Percentiles rank a stretch among this genome's conserved stretches.
These are phyloP conservation scores for Castor canadensis DNA, from an alignment of 2,113 vertebrate genomes.

Conservation along the genomic window DNA sequence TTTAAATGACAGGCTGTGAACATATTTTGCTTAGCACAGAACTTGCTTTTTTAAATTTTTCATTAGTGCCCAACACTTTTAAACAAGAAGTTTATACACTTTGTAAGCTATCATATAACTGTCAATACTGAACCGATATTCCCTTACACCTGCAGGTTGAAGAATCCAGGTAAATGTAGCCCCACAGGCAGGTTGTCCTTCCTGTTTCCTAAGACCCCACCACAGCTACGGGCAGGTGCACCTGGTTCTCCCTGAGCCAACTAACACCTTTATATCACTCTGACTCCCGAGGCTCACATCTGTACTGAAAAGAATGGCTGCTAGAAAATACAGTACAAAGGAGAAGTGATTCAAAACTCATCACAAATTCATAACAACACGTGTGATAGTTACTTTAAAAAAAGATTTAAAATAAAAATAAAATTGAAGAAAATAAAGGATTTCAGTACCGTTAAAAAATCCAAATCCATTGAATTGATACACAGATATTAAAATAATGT, in stretches of 20 bases:
- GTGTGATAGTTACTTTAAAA: background rate
- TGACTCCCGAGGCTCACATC: background rate
- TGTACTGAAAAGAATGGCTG: background rate
- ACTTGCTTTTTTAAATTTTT: background rate
- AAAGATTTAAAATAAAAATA: background rate
- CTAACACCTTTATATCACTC: background rate
- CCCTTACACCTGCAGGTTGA: rapidly evolving
- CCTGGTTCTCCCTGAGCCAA: background rate
- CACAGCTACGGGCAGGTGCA: background rate
- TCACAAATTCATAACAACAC: background rate
- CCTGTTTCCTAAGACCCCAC: background rate
- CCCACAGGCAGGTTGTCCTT: background rate
- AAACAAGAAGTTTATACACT: background rate
- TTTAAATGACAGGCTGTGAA: background rate
- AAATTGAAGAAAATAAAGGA: background rate
- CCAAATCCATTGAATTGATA: background rate
- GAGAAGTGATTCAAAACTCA: background rate
- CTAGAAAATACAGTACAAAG: background rate
- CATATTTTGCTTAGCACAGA: background rate
- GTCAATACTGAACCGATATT: background rate
- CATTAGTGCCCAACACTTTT: background rate
- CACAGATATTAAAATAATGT: background rate
- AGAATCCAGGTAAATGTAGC: background rate
- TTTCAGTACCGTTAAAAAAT: background rate
- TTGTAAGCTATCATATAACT: background rate